phyloP scores from a whole-genome alignment of 2,113 vertebrate genomes.

The Aphelocoma coerulescens region DNA sequence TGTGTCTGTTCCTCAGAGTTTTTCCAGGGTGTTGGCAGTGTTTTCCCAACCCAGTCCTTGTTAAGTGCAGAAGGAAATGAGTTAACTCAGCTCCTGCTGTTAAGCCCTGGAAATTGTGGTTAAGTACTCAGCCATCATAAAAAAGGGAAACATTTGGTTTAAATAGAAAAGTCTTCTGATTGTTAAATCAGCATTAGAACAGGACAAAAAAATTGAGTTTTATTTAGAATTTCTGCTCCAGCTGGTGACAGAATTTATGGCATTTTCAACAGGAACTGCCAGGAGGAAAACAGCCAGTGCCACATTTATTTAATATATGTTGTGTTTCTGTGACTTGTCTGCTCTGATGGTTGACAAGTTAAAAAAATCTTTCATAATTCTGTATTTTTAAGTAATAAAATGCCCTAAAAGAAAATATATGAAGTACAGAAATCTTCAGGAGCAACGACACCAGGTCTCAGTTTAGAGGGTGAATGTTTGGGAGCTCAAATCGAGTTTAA shows the following conservation, averaged over 20 bases:
- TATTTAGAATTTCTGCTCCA: constrained; percentile 44
- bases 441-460: neutral
- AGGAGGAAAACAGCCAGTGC: neutral
- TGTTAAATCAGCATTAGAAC: constrained; percentile 38
- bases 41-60: constrained; percentile 11
- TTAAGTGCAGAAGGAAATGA: constrained; percentile 65
- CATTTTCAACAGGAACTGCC: constrained; percentile 33
- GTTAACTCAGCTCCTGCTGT: constrained; percentile 63
- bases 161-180: constrained; percentile 51
- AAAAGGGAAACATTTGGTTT: constrained; percentile 65
- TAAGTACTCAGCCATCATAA: constrained; percentile 45
- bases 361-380: neutral
- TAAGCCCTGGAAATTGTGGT: constrained; percentile 60
- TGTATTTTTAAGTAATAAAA: neutral
- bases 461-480: neutral
- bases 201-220: neutral
- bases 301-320: neutral
- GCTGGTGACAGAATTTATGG: constrained; percentile 54
- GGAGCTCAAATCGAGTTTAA: neutral
- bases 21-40: constrained; percentile 6
- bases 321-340: neutral
- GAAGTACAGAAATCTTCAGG: neutral
- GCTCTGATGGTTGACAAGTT: neutral
- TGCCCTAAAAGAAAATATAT: neutral
- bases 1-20: neutral